Evolutionary conservation across 1,140 invertebrate species (phyloP).

Genomic region (Cydia fagiglandana): DNA sequence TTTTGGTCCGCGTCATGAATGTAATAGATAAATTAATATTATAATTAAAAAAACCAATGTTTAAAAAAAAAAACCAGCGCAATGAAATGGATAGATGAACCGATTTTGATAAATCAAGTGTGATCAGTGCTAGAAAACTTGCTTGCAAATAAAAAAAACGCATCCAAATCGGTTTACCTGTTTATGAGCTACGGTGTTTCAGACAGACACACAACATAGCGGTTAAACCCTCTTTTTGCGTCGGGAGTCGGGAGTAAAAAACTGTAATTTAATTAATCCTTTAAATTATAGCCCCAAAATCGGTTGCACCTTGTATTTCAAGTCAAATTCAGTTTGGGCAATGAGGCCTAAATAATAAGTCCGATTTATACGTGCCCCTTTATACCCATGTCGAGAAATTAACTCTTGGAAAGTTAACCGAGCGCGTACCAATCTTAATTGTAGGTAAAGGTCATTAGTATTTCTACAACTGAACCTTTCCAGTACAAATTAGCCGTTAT

Average conservation of each 20-base stretch:
- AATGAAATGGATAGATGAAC: too few relatives aligned
- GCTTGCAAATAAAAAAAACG: too few relatives aligned
- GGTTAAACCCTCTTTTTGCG: too few relatives aligned
- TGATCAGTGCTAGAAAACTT: too few relatives aligned
- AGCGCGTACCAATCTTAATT: conserved; percentile 26
- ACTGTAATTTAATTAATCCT: neutral
- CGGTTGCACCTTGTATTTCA: neutral
- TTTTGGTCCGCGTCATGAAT: neutral
- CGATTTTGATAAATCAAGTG: too few relatives aligned
- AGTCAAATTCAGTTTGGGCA: neutral
- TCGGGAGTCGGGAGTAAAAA: too few relatives aligned
- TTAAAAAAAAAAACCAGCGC: too few relatives aligned
- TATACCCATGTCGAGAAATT: conserved; percentile 12
- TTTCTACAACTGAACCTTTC: conserved; percentile 27
- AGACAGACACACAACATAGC: too few relatives aligned
- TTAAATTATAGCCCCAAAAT: neutral
- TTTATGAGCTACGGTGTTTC: too few relatives aligned
- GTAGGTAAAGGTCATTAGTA: conserved; percentile 31
- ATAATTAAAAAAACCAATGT: too few relatives aligned
- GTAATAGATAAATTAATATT: neutral
- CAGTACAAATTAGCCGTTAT: neutral
- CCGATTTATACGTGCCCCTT: conserved; percentile 4
- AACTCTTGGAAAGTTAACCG: neutral
- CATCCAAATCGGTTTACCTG: too few relatives aligned
- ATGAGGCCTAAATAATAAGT: neutral